Base-by-base conservation (phyloP, 1,140 invertebrate genomes). In the Macrobrachium nipponense region DNA sequence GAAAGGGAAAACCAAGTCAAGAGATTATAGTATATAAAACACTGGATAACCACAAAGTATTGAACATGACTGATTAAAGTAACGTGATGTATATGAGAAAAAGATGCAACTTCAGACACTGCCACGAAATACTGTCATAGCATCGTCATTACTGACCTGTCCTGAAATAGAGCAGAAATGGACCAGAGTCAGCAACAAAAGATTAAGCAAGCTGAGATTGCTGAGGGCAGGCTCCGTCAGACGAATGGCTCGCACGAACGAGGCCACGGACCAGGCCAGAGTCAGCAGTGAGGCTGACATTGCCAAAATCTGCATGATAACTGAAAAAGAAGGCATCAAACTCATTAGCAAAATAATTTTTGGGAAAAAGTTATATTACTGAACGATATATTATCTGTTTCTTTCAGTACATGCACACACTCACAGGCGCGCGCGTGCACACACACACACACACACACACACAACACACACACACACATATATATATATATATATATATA, bases 121-220 rank as follows among this genome's bases (percentile, higher is more conserved):
- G 27, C 27, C 27, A 36, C 27, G 27, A 36, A 14, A 17, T 72
- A 72, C 68, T 36, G 12, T 5, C 20, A 11, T 2, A 44, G 17
- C 23, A 11, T 2, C 5, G n/a, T 44, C 14, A 11, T 5, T 8
- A 59, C 83, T 76, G 17, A 86, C 84, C 84, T 86, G 84, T 8
- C 58, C 58, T 18, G 66, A 77, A 61, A 86, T 86, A 60, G 84
- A 80, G 68, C 84, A 86, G 77, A 86, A 86, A 76, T 86, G 84
- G 1, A 64, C 64, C 15, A 86, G 77, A 27, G 84, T 86, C 58
- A 86, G 59, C 8, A 86, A 76, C 2, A 75, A 36, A 15, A 80
- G 84, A 20, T 73, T 76, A 0, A 86, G 68, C 68, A 80, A 72
- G 77, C 77, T 80, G 58, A 86, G 84, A 59, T 86, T 86, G 8